phyloP scores from a whole-genome alignment of 2,113 vertebrate species.

The Kryptolebias marmoratus region DNA sequence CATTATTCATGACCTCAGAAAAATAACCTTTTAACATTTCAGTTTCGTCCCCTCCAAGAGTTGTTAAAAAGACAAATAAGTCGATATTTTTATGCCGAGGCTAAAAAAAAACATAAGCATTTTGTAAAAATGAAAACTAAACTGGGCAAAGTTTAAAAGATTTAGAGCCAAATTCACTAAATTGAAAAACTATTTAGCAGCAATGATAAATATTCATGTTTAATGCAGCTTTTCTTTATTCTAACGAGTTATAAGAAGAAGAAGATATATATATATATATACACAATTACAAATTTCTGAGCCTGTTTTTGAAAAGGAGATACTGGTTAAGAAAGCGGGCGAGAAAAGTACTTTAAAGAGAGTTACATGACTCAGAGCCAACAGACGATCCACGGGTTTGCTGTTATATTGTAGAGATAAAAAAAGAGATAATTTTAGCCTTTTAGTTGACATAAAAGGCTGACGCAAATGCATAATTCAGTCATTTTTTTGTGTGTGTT shows the following conservation, averaged over 20 bases:
- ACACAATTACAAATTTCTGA: constrained; percentile 51
- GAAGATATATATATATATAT: neutral
- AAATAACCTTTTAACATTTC: too few relatives aligned
- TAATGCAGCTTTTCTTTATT: constrained; percentile 1
- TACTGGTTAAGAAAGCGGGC: constrained; percentile 51
- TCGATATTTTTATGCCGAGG: neutral
- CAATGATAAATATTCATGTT: constrained; percentile 30
- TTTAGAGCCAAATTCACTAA: constrained; percentile 9
- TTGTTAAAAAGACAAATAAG: too few relatives aligned
- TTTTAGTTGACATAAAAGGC: too few relatives aligned
- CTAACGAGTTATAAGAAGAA: constrained; percentile 23
- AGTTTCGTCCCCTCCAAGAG: too few relatives aligned
- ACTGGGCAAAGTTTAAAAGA: too few relatives aligned
- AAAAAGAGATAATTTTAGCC: too few relatives aligned
- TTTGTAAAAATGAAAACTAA: constrained; percentile 9
- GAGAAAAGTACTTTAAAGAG: constrained; percentile 52
- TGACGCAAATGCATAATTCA: too few relatives aligned
- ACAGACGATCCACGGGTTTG: constrained; percentile 3
- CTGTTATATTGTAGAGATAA: constrained; percentile 1
- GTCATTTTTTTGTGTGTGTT: too few relatives aligned
- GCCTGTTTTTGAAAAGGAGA: constrained; percentile 26
- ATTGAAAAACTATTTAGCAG: constrained; percentile 24
- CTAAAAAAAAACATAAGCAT: constrained; percentile 35
- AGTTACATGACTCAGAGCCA: constrained; percentile 52
- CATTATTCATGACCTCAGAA: too few relatives aligned